Evolutionary conservation across 2,888 invertebrate genomes (phyloP).

Genomic region (Corbicula japonica): DNA sequence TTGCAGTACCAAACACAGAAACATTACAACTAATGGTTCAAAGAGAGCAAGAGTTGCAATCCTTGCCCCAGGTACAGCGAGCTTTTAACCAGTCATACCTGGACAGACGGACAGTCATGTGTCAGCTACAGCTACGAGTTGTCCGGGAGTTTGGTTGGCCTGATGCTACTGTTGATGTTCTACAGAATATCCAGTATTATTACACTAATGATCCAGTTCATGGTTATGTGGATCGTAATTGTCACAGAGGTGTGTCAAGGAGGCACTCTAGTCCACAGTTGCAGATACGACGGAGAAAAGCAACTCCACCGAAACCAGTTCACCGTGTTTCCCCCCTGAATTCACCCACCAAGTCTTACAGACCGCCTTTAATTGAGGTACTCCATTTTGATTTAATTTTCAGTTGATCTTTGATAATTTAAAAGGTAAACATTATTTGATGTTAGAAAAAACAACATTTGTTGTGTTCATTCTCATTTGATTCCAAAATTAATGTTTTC

Average conservation of each 20-base stretch:
- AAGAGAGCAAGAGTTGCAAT: constrained; percentile 93
- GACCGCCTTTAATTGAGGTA: constrained; percentile 45
- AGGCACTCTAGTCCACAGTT: constrained; percentile 84
- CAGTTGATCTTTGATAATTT: background rate
- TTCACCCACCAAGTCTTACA: constrained; percentile 58
- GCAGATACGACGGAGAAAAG: constrained; percentile 45
- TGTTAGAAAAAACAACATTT: background rate
- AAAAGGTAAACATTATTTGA: background rate
- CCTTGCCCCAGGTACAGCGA: constrained; percentile 92
- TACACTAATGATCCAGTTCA: constrained; percentile 68
- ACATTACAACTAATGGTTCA: constrained; percentile 93
- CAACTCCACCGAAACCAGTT: constrained; percentile 63
- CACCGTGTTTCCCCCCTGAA: constrained; percentile 67
- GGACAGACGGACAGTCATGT: constrained; percentile 91
- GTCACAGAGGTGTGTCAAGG: constrained; percentile 38
- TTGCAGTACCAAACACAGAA: constrained; percentile 92
- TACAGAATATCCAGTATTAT: constrained; percentile 86
- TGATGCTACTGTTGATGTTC: constrained; percentile 93
- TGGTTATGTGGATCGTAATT: constrained; percentile 56
- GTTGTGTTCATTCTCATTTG: too few relatives aligned
- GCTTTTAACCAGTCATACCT: constrained; percentile 91
- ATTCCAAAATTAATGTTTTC: too few relatives aligned
- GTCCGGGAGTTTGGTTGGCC: constrained; percentile 98
- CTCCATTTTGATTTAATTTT: background rate
- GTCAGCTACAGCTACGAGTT: constrained; percentile 94